Evolutionary conservation across 1,140 invertebrate genomes (phyloP).

Genomic region (Triops longicaudatus): DNA sequence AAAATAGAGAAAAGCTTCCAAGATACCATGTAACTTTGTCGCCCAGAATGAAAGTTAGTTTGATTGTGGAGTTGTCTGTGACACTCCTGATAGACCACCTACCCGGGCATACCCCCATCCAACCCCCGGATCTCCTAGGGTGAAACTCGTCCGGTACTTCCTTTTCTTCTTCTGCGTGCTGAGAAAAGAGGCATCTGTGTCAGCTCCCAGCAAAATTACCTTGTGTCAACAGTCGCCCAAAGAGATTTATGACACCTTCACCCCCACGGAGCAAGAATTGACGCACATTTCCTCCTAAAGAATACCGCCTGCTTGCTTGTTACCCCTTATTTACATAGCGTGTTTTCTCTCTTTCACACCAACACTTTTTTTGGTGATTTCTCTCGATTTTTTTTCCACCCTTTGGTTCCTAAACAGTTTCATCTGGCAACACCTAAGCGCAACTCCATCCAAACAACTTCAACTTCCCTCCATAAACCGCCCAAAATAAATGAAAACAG

Average conservation of each 20-base stretch:
- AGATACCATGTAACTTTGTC: not conserved
- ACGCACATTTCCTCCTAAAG: not conserved
- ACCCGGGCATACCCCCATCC: not conserved
- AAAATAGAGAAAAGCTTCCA: not conserved
- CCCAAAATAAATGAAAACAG: no score
- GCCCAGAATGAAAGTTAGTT: not conserved
- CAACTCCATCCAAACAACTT: not conserved
- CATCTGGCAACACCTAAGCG: not conserved
- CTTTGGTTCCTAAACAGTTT: no score
- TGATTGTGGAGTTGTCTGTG: not conserved
- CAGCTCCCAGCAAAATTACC: not conserved
- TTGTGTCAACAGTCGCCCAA: constrained; percentile 10
- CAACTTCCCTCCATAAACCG: not conserved
- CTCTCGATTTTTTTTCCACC: no score
- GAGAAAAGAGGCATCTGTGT: constrained; percentile 8
- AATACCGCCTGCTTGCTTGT: not conserved
- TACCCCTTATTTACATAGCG: not conserved
- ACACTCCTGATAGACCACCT: constrained; percentile 2
- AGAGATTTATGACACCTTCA: constrained; percentile 9
- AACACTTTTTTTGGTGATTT: no score
- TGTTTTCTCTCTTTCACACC: not conserved
- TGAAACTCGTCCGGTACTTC: not conserved
- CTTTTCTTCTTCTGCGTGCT: not conserved
- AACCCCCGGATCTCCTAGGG: not conserved
- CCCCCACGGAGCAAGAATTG: not conserved